phyloP scores from a whole-genome alignment of 2,113 vertebrate genomes.

The Rynchops niger region DNA sequence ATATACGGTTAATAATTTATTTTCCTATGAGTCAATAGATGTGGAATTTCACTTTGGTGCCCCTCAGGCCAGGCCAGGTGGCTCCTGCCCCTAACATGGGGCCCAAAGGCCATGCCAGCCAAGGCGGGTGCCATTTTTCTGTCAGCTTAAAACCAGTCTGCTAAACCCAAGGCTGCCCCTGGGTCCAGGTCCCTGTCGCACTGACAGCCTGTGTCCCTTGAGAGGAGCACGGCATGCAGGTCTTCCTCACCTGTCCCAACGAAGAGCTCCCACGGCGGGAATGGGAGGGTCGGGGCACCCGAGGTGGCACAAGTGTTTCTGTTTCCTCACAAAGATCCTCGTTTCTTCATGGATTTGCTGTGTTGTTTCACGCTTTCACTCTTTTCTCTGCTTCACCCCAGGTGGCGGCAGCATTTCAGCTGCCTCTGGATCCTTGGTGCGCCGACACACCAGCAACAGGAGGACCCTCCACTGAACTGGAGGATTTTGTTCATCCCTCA shows the following conservation, averaged over 20 bases:
- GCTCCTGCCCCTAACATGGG: accelerated
- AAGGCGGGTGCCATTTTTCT: not conserved
- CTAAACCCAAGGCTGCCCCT: accelerated
- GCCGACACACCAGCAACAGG: not conserved
- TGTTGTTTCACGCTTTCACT: not conserved
- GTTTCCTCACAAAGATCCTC: not conserved
- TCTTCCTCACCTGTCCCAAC: not conserved
- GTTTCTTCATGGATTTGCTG: not conserved
- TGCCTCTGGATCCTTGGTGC: not conserved
- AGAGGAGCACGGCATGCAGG: accelerated
- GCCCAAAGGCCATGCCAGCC: not conserved
- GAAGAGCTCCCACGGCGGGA: not conserved
- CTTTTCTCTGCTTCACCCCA: not conserved
- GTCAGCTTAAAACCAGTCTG: not conserved
- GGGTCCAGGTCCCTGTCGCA: not conserved
- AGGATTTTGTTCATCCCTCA: not conserved
- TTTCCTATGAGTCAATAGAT: not conserved
- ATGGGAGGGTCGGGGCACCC: accelerated
- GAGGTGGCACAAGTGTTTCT: not conserved
- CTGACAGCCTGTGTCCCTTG: accelerated
- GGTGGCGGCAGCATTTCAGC: not conserved
- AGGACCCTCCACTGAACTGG: not conserved
- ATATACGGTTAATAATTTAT: not conserved
- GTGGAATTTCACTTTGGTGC: too few species aligned
- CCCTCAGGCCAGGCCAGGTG: not conserved